phyloP scores from a whole-genome alignment of 2,797 vertebrate genomes.

The Chaetodon trifasciatus region DNA sequence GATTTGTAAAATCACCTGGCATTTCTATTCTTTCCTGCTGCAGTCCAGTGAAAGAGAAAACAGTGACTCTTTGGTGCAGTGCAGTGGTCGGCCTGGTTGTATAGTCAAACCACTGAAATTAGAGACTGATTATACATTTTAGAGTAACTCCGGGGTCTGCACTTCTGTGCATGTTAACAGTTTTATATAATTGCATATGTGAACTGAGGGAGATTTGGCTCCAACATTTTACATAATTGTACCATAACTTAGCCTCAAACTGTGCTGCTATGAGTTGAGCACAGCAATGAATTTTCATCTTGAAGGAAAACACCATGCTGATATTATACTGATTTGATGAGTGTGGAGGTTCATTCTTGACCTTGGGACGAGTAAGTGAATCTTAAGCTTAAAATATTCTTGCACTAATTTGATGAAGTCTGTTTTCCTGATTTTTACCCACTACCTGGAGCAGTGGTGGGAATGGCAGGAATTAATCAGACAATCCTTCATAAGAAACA shows the following conservation, averaged over 20 bases:
- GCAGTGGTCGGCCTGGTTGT: neutral
- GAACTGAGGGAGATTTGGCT: constrained; percentile 16
- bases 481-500: neutral
- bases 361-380: neutral
- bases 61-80: no score
- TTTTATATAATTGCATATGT: constrained; percentile 21
- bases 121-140: constrained; percentile 8
- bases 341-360: constrained; percentile 1
- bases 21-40: neutral
- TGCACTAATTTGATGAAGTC: neutral
- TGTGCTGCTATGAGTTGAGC: constrained; percentile 17
- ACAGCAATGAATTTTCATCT: constrained; percentile 18
- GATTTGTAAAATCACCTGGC: no score
- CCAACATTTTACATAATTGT: constrained; percentile 32
- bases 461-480: neutral
- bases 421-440: neutral
- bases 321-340: constrained; percentile 12
- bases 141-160: constrained; percentile 17
- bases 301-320: constrained; percentile 1
- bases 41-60: neutral
- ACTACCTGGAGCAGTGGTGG: neutral
- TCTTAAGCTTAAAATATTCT: neutral
- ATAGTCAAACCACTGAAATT: constrained; percentile 30
- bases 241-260: constrained; percentile 24
- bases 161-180: constrained; percentile 21